Evolutionary conservation across 2,113 vertebrate genomes (phyloP).

Genomic region (Notothenia rossii): DNA sequence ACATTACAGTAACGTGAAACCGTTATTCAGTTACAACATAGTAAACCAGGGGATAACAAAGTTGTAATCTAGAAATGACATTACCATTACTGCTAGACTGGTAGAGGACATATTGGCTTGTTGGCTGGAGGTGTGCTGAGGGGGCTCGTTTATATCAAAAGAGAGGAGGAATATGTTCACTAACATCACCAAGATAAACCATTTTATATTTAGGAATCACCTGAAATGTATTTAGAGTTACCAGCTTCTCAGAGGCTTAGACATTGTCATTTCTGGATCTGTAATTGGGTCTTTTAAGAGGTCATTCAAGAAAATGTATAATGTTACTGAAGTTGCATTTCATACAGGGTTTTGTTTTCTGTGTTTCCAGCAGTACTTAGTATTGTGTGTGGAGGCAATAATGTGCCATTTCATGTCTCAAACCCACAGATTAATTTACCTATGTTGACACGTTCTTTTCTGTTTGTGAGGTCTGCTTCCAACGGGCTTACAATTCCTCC

Average conservation of each 20-base stretch:
- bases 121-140: background rate
- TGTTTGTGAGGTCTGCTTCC: conserved; percentile 4
- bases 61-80: too few species aligned
- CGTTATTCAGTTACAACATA: background rate
- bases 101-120: background rate
- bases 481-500: conserved; percentile 2
- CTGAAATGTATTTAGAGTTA: too few species aligned
- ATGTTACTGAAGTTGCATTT: background rate
- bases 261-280: background rate
- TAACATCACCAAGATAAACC: background rate
- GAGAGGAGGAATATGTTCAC: background rate
- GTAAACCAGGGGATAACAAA: background rate
- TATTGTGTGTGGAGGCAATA: conserved; percentile 5
- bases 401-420: conserved; percentile 18
- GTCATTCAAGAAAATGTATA: background rate
- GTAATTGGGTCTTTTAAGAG: background rate
- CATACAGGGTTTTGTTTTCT: too few species aligned
- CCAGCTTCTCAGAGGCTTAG: too few species aligned
- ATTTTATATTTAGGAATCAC: background rate
- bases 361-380: background rate
- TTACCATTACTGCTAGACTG: too few species aligned
- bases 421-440: conserved; percentile 11
- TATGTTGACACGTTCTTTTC: conserved; percentile 4
- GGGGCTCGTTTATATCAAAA: background rate
- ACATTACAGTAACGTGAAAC: background rate